Evolutionary conservation across 2,113 vertebrate genomes (phyloP), one percentile per base, ranked within the genome.

Genomic region (Nycticorax nycticorax): DNA sequence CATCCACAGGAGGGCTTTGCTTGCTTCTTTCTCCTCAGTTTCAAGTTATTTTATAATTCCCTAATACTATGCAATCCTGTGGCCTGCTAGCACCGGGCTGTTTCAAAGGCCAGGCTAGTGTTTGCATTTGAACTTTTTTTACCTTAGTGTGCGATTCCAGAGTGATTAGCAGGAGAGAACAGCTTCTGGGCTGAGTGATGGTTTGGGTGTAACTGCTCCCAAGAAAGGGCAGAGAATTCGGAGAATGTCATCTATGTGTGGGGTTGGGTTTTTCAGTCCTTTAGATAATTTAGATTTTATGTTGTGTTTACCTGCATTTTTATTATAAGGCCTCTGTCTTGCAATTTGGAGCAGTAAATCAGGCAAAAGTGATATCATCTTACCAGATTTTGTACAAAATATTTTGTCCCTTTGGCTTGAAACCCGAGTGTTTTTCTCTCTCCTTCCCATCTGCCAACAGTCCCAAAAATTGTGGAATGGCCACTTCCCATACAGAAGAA

Each of bases 201-300:
- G 55, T 92, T 96, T 95, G 92, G 96, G 91, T 95, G 89, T 92
- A 97, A 94, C 92, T 85, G 84, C 94, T 96, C 86, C 94, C 78
- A 73, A 77, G 96, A 89, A 97, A 96, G 89, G 92, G 92, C 91
- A 95, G 96, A 89, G 95, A 97, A 97, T 97, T 95, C 0, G 0
- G 94, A 93, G 96, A 97, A 95, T 97, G 92, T 89, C 77, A 55
- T 96, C 84, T 95, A 90, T 96, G 96, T 95, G 75, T 2, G 9
- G 89, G 95, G 94, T 3, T 95, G 80, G 96, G 95, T 91, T 91
- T 96, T 95, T 93, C 30, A 10, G 79, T 71, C 85, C 78, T 84
- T 90, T 35, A 83, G 82, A 89, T 92, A 72, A 91, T 91, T 89
- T 26, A 69, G 63, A 41, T 95, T 96, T 94, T 78, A 73, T 48